A percentile compares a stretch with the other conserved stretches of the same genome.
phyloP scores from a whole-genome alignment of 2,888 invertebrate species.

The Nephrocerus scutellatus region DNA sequence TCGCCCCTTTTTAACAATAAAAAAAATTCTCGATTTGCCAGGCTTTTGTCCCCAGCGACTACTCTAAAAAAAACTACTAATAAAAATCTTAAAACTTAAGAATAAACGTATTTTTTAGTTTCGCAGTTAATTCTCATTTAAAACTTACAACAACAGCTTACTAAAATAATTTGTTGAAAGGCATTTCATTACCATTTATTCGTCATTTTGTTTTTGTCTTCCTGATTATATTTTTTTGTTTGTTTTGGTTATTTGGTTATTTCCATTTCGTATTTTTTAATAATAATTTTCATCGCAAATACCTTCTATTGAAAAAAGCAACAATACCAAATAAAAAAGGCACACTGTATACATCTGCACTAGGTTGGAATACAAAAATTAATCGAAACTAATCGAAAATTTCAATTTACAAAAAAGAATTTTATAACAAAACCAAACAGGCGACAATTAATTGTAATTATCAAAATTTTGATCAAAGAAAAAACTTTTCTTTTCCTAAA shows the following conservation, averaged over 20 bases:
- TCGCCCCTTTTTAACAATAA: constrained; percentile 33
- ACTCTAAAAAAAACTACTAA: constrained; percentile 10
- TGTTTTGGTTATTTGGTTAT: constrained; percentile 10
- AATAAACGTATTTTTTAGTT: constrained; percentile 10
- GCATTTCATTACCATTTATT: neutral
- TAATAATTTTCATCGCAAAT: constrained; percentile 4
- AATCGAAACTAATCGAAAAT: constrained; percentile 1
- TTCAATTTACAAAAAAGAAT: constrained; percentile 13
- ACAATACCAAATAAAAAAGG: constrained; percentile 14
- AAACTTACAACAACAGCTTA: neutral
- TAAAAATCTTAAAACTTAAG: constrained; percentile 11
- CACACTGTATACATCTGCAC: constrained; percentile 26
- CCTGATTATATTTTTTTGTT: constrained; percentile 8
- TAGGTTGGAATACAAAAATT: constrained; percentile 18
- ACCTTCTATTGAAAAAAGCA: neutral
- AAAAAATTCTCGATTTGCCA: constrained; percentile 49
- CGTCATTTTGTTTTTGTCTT: constrained; percentile 1
- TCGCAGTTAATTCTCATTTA: constrained; percentile 12
- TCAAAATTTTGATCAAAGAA: neutral
- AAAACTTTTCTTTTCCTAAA: constrained; percentile 1
- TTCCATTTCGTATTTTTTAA: constrained; percentile 5
- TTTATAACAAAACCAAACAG: constrained; percentile 29
- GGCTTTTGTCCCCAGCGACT: constrained; percentile 42
- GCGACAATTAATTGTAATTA: constrained; percentile 45
- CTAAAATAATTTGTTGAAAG: constrained; percentile 9